Conservation (phyloP, 2,888 invertebrate genomes). For the Agonopterix arenella region DNA sequence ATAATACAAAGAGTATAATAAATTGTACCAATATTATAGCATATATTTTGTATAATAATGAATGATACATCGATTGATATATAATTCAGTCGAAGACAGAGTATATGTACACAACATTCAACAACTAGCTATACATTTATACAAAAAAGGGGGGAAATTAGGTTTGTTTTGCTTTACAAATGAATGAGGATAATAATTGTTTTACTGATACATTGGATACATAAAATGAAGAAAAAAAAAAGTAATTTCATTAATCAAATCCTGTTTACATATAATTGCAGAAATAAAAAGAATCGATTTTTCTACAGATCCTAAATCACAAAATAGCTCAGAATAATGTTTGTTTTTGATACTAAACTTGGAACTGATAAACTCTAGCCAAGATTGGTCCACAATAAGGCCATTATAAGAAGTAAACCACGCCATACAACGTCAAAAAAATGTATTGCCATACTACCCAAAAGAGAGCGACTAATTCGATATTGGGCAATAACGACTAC, state of each 20-base stretch:
- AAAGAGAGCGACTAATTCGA: no score
- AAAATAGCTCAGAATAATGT: constrained; percentile 23
- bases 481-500: no score
- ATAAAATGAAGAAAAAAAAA: no score
- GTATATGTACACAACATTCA: constrained; percentile 13
- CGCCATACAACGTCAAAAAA: constrained; percentile 2
- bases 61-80: constrained; percentile 30
- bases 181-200: no score
- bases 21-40: constrained; percentile 64
- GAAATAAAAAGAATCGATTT: constrained; percentile 6
- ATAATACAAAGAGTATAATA: constrained; percentile 41
- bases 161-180: no score
- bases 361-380: constrained; percentile 35
- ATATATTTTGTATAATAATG: constrained; percentile 17
- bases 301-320: constrained; percentile 22
- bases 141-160: constrained; percentile 4
- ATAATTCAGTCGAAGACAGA: constrained; percentile 44
- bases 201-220: no score
- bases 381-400: constrained; percentile 70
- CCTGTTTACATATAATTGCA: background rate
- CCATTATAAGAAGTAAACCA: constrained; percentile 36
- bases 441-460: no score
- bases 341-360: constrained; percentile 33
- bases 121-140: constrained; percentile 4
- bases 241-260: no score